Evolutionary conservation across 2,113 vertebrate species (phyloP), one percentile per base, ranked within the genome.

Genomic region (Peucedramus taeniatus): DNA sequence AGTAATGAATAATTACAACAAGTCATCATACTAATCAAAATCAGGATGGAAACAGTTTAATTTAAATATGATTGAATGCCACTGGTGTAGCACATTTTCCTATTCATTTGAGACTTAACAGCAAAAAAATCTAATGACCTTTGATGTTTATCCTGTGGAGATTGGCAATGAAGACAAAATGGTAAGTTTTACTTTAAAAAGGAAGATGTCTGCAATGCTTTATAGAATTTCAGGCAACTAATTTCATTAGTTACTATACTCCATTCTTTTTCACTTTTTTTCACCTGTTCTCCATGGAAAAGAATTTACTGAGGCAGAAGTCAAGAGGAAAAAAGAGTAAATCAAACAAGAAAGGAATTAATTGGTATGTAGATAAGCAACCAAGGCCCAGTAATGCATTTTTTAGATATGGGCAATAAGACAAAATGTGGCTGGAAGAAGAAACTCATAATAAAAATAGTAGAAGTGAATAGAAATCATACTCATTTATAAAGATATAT

Each of bases 351-450:
- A 92, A 87, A 50, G 1, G 26, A 88, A 94, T 87, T 90, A 94
- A 95, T 94, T 90, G 66, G 31, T 69, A 83, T 54, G 66, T 66
- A 93, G 84, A 88, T 83, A 93, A 94, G 87, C 42, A 95, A 88
- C n/a, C 82, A 83, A 61, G 30, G 27, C 27, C 37, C 8, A 64
- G 28, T 77, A 91, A 93, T 50, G 35, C 40, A 42, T 94, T 92
- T 87, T 45, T 69, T 54, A 80, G 66, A 88, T 85, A 91, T 89
- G 21, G 18, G 28, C 50, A 80, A 68, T 65, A 92, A 76, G 69
- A 76, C 42, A 85, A 75, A 54, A 19, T 51, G 35, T 54, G n/a
- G 50, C 59, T 83, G 81, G 86, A 71, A 83, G 40, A 64, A 90
- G 37, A 93, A 89, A 90, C 3, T 19, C 22, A 53, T 83, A 96